phyloP scores from a whole-genome alignment of 2,888 invertebrate species.

The Fragum whitleyi region DNA sequence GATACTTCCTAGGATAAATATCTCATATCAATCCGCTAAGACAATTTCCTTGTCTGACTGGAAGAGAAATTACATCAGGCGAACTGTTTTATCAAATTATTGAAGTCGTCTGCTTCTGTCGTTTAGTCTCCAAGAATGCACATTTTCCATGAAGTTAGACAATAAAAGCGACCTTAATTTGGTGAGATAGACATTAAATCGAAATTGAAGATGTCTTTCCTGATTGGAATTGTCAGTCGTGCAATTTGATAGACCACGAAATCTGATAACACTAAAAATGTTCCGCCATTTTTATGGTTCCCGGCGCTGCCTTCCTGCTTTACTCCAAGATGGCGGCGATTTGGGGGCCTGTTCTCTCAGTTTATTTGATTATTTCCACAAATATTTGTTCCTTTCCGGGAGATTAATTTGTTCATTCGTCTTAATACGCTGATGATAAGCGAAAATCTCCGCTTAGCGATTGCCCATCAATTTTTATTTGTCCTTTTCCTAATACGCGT shows the following conservation, averaged over 20 bases:
- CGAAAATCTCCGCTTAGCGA: conserved; percentile 1
- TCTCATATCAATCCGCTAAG: conserved; percentile 5
- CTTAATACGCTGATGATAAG: not conserved
- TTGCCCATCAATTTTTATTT: conserved; percentile 11
- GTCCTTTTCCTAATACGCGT: not conserved
- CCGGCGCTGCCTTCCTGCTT: conserved; percentile 22
- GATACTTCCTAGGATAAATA: conserved; percentile 1
- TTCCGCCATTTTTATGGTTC: conserved; percentile 29
- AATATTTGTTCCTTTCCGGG: conserved; percentile 15
- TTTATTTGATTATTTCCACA: conserved; percentile 8
- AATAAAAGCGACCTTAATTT: conserved; percentile 16
- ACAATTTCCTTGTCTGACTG: conserved; percentile 6
- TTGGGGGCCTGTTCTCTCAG: conserved; percentile 11
- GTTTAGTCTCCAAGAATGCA: conserved; percentile 24
- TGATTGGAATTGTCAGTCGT: conserved; percentile 28
- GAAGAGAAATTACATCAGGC: conserved; percentile 18
- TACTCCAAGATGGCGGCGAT: conserved; percentile 32
- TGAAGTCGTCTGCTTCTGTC: conserved; percentile 22
- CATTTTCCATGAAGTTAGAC: conserved; percentile 27
- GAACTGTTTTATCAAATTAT: conserved; percentile 16
- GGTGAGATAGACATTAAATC: conserved; percentile 26
- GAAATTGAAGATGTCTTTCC: conserved; percentile 25
- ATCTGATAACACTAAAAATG: conserved; percentile 27
- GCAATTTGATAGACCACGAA: conserved; percentile 29
- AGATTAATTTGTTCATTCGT: conserved; percentile 9